Percentiles rank a stretch among this genome's conserved stretches.
These are phyloP conservation scores for Callithrix jacchus DNA, from an alignment of 2,113 vertebrate genomes.

Conservation along the genomic window DNA sequence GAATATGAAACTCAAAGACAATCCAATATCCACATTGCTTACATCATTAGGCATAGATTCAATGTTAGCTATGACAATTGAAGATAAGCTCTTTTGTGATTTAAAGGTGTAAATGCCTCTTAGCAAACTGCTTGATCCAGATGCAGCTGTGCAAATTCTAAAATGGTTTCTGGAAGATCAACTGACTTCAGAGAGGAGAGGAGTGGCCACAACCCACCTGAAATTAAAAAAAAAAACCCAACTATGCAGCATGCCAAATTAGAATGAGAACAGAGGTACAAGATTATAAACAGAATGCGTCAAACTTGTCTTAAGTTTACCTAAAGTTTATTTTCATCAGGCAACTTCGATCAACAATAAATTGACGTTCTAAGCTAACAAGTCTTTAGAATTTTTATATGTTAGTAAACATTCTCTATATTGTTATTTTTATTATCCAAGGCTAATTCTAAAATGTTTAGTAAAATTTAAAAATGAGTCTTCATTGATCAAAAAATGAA, in stretches of 20 bases:
- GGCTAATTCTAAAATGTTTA: not conserved
- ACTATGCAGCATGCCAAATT: not conserved
- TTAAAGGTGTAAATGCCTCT: slow-evolving; percentile 86
- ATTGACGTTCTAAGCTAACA: not conserved
- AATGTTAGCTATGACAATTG: slow-evolving; percentile 90
- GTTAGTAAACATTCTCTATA: not conserved
- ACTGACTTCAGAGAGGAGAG: not conserved
- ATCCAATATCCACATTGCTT: slow-evolving; percentile 82
- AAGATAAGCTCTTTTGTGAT: slow-evolving; percentile 87
- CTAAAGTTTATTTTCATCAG: not conserved
- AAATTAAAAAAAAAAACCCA: no score
- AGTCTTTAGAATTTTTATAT: not conserved
- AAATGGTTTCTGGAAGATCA: slow-evolving; percentile 74
- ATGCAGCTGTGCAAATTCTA: slow-evolving; percentile 84
- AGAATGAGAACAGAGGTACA: not conserved
- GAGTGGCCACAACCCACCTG: not conserved
- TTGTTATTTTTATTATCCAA: not conserved
- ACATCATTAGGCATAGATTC: slow-evolving; percentile 89
- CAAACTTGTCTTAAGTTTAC: not conserved
- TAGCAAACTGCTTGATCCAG: slow-evolving; percentile 87
- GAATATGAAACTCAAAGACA: slow-evolving; percentile 71
- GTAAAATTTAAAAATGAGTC: not conserved
- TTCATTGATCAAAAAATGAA: not conserved
- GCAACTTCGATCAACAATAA: not conserved
- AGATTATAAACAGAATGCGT: not conserved